Percentiles rank a stretch among this genome's conserved stretches.
Conservation (phyloP, 2,888 invertebrate genomes). For the Drosophila subquinaria region DNA sequence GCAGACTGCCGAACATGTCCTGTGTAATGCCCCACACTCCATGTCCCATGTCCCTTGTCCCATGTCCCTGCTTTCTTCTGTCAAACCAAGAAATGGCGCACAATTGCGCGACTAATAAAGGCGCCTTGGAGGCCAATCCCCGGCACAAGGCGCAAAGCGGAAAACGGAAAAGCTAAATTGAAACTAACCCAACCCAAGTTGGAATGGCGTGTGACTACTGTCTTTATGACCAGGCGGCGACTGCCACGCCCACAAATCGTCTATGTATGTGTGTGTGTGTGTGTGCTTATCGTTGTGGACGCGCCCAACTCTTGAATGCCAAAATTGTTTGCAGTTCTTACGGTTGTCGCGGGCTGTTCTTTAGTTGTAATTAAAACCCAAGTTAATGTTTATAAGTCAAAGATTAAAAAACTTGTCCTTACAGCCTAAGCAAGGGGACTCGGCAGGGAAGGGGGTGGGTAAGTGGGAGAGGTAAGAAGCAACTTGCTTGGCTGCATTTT, state of each 20-base stretch:
- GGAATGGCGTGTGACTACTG: constrained; percentile 61
- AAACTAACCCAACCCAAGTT: constrained; percentile 78
- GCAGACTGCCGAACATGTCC: constrained; percentile 17
- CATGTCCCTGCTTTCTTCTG: neutral
- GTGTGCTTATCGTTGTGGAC: constrained; percentile 54
- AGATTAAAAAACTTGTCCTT: constrained; percentile 72
- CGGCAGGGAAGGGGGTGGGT: neutral
- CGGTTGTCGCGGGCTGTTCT: constrained; percentile 28
- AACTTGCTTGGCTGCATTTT: constrained; percentile 49
- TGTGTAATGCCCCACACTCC: neutral
- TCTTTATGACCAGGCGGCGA: constrained; percentile 32
- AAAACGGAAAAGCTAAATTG: constrained; percentile 73
- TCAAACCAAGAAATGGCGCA: constrained; percentile 45
- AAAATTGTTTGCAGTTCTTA: constrained; percentile 35
- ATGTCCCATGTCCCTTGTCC: constrained; percentile 15
- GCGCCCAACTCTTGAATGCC: constrained; percentile 54
- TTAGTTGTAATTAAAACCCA: constrained; percentile 82
- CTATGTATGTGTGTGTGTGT: constrained; percentile 24
- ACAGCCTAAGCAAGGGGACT: constrained; percentile 14
- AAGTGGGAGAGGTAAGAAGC: neutral
- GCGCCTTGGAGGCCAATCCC: constrained; percentile 55
- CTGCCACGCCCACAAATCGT: constrained; percentile 64
- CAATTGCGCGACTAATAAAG: constrained; percentile 61
- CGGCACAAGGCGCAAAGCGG: constrained; percentile 10
- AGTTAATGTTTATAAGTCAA: constrained; percentile 81